These are phyloP conservation scores for Chloebia gouldiae DNA, from an alignment of 2,113 vertebrate genomes.

Conservation along the genomic window DNA sequence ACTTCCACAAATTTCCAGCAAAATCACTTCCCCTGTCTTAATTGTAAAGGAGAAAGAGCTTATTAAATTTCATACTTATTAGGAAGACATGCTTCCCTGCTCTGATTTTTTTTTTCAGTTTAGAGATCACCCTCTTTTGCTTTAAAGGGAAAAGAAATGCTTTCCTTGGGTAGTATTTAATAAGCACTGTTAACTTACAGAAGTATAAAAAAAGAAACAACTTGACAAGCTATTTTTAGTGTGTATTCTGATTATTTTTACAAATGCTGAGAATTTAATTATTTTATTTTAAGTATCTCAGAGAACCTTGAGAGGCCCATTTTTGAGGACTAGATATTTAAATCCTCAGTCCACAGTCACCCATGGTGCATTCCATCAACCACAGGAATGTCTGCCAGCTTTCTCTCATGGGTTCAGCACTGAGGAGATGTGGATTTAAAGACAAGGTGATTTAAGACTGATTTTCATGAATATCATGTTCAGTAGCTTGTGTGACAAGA, in stretches of 20 bases:
- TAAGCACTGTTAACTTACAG: neutral
- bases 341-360: neutral
- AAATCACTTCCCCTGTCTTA: neutral
- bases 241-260: constrained; percentile 19
- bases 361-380: neutral
- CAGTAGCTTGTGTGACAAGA: neutral
- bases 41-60: neutral
- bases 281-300: neutral
- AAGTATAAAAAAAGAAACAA: neutral
- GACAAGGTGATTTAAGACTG: neutral
- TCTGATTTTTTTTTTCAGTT: neutral
- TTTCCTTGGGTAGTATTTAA: neutral
- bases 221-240: neutral
- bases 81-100: neutral
- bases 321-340: neutral
- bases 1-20: neutral
- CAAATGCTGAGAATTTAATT: neutral
- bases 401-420: neutral
- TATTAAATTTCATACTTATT: neutral
- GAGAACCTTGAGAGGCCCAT: neutral
- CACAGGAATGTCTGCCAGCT: neutral
- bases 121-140: neutral
- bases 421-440: neutral
- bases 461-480: neutral
- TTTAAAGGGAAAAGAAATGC: neutral